Percentiles rank a stretch among this genome's conserved stretches.
Evolutionary conservation across 2,888 invertebrate species (phyloP).

Genomic region (Tetropium fuscum): DNA sequence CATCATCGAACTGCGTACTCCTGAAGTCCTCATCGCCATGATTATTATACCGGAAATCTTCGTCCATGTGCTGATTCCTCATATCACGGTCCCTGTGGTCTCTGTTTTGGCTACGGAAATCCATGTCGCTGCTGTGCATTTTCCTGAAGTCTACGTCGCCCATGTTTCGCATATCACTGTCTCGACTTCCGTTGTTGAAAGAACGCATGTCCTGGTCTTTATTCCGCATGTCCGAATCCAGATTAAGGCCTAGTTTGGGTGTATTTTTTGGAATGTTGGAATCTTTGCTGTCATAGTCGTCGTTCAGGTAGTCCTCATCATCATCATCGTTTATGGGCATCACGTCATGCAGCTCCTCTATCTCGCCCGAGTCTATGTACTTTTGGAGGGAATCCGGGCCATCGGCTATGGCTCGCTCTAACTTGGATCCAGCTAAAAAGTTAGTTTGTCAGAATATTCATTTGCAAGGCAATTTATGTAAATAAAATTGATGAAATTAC

Average conservation of each 20-base stretch:
- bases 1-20: slow-evolving; percentile 56
- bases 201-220: slow-evolving; percentile 58
- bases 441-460: too few species aligned
- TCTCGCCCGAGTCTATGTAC: slow-evolving; percentile 82
- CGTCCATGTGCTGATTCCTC: slow-evolving; percentile 51
- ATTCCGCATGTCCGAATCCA: slow-evolving; percentile 43
- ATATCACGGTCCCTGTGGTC: slow-evolving; percentile 55
- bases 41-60: slow-evolving; percentile 53
- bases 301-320: slow-evolving; percentile 66
- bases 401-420: slow-evolving; percentile 81
- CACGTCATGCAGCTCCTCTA: slow-evolving; percentile 83
- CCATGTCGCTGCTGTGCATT: slow-evolving; percentile 35
- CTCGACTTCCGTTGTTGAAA: slow-evolving; percentile 38
- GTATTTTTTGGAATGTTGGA: slow-evolving; percentile 37
- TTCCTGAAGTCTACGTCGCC: slow-evolving; percentile 52
- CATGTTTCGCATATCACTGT: slow-evolving; percentile 51
- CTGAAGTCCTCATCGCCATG: slow-evolving; percentile 45
- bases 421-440: slow-evolving; percentile 77
- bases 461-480: too few species aligned
- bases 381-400: slow-evolving; percentile 83
- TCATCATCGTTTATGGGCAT: slow-evolving; percentile 79
- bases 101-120: slow-evolving; percentile 50
- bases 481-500: slow-evolving; percentile 12
- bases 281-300: slow-evolving; percentile 65
- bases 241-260: slow-evolving; percentile 26